These are phyloP conservation scores for Selene dorsalis DNA, from an alignment of 2,797 vertebrate genomes.

Conservation along the genomic window DNA sequence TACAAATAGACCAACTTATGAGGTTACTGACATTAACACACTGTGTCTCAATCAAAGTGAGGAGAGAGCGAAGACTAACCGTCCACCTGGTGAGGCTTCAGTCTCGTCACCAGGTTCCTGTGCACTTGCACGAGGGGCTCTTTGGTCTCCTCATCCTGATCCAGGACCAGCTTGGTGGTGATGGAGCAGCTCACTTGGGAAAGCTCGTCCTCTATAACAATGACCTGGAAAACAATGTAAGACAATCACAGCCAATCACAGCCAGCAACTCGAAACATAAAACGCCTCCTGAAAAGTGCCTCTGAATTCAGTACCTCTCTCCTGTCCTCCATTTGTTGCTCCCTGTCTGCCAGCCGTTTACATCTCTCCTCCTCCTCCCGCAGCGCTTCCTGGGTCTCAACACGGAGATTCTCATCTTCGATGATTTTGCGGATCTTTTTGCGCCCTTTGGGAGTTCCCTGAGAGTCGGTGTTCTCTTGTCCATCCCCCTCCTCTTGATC, in stretches of 20 bases:
- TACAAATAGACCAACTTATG: not conserved
- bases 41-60: not conserved
- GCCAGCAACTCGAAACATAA: not conserved
- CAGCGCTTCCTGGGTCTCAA: constrained; percentile 94
- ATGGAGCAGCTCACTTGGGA: constrained; percentile 88
- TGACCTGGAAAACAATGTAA: constrained; percentile 81
- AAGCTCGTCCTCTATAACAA: constrained; percentile 85
- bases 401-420: constrained; percentile 89
- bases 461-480: constrained; percentile 68
- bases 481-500: constrained; percentile 76
- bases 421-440: constrained; percentile 96
- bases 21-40: not conserved
- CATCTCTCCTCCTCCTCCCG: constrained; percentile 95
- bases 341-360: constrained; percentile 90
- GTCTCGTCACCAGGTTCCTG: constrained; percentile 89
- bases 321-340: constrained; percentile 88
- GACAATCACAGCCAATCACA: not conserved
- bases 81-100: constrained; percentile 97
- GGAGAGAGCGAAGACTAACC: constrained; percentile 81
- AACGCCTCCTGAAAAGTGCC: not conserved
- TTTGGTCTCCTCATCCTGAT: constrained; percentile 93
- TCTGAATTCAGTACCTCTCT: constrained; percentile 84
- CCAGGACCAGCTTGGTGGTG: constrained; percentile 94
- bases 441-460: constrained; percentile 90
- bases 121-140: constrained; percentile 93